Evolutionary conservation across 2,888 invertebrate genomes (phyloP), one percentile per base, ranked within the genome.

Genomic region (Melipona bicolor): DNA sequence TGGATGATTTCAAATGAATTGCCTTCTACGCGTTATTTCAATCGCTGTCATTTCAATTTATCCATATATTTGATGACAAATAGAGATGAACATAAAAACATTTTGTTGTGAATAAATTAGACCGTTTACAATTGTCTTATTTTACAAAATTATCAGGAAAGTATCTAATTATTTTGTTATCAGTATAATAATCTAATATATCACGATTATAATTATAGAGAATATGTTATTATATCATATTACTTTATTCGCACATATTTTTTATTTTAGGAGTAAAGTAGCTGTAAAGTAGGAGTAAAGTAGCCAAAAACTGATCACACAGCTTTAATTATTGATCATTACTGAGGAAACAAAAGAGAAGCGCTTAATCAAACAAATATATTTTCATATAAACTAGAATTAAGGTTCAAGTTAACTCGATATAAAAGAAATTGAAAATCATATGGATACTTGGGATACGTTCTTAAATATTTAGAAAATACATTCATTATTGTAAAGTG

Each of bases 1-100:
- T 49, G 19, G 71, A 62, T 74, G 65, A 50, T 65, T 43, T 32
- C 61, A 77, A 71, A 59, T 64, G 56, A 71, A 62, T 67, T 27
- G 65, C 61, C 56, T 73, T 72, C 54, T 77, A 62, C 32, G 61
- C 27, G 27, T 83, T 72, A 69, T 52, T 50, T n/a, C 24, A 17
- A 17, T 21, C 65, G 32, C 69, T 56, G 50, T 64, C 54, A 73
- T 69, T 56, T 59, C 21, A 43, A 56, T 81, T 73, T 15, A 24
- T 50, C 36, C n/a, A 50, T 17, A 3, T 15, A 17, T 61, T 24
- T n/a, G 11, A 24, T n/a, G 49, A 62, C 52, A 15, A 21, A 61
- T n/a, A 56, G 54, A 52, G 52, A 24, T n/a, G 50, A 11, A 13
- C 2, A 50, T 19, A 50, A 24, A 32, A 64, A 21, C 21, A 32